phyloP scores from a whole-genome alignment of 1,140 invertebrate species.

The Drosophila sturtevanti region DNA sequence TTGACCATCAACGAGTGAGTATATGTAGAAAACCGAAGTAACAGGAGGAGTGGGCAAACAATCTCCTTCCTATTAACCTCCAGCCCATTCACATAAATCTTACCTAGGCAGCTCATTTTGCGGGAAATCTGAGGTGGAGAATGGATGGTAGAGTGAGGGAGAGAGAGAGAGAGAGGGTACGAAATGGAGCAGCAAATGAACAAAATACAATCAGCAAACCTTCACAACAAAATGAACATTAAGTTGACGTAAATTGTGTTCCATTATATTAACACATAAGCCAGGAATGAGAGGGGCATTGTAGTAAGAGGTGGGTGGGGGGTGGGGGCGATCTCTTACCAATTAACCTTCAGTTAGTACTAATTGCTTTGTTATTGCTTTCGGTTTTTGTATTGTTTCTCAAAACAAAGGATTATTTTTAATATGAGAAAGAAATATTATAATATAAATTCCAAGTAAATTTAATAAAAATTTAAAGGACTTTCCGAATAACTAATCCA shows the following conservation, averaged over 20 bases:
- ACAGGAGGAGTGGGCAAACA: not conserved
- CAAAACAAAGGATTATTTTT: constrained; percentile 8
- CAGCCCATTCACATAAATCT: constrained; percentile 62
- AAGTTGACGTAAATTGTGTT: constrained; percentile 82
- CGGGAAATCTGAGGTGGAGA: constrained; percentile 25
- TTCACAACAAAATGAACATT: constrained; percentile 64
- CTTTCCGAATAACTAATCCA: no score
- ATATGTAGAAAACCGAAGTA: not conserved
- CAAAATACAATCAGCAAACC: constrained; percentile 20
- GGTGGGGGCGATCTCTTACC: constrained; percentile 19
- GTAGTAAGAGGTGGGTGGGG: not conserved
- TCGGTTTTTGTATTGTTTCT: not conserved
- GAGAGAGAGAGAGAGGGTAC: no score
- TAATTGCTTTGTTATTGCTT: constrained; percentile 58
- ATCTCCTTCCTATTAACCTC: constrained; percentile 21
- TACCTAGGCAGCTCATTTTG: constrained; percentile 52
- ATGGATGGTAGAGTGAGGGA: constrained; percentile 29
- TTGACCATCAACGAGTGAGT: constrained; percentile 17
- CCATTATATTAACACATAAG: constrained; percentile 78
- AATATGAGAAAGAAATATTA: not conserved
- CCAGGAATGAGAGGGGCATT: constrained; percentile 1
- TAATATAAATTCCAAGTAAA: not conserved
- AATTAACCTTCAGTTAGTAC: constrained; percentile 64
- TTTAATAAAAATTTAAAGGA: no score
- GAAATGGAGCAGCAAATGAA: constrained; percentile 73